Evolutionary conservation across 1,140 invertebrate species (phyloP).

Genomic region (Metopolophium dirhodum): DNA sequence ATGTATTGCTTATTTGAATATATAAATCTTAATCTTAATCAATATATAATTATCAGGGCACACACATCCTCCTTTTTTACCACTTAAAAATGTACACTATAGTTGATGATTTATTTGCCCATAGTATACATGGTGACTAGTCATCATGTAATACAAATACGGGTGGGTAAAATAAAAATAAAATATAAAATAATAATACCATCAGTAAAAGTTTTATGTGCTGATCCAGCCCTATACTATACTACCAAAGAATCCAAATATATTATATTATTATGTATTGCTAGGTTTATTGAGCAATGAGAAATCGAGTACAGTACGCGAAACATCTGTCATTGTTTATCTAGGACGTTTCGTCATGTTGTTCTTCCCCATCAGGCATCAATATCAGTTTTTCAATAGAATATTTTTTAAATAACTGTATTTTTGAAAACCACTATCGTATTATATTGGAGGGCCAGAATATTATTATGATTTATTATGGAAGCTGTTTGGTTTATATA

Average conservation of each 20-base stretch:
- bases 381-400: not conserved
- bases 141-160: not conserved
- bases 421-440: not conserved
- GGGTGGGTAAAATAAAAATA: not conserved
- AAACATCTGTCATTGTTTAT: not conserved
- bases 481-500: not conserved
- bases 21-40: not conserved
- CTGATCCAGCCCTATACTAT: not conserved
- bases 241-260: not conserved
- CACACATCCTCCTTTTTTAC: not conserved
- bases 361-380: too few species aligned
- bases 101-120: not conserved
- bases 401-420: not conserved
- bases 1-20: not conserved
- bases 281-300: not conserved
- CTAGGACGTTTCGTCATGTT: not conserved
- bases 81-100: not conserved
- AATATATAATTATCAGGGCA: not conserved
- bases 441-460: not conserved
- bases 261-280: conserved; percentile 5
- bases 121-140: too few species aligned
- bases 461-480: not conserved
- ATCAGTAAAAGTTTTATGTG: not conserved
- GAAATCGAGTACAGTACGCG: not conserved
- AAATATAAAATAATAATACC: not conserved